A percentile compares a stretch with the other conserved stretches of the same genome.
Evolutionary conservation across 1,140 invertebrate species (phyloP).

Genomic region (Drosophila tani): DNA sequence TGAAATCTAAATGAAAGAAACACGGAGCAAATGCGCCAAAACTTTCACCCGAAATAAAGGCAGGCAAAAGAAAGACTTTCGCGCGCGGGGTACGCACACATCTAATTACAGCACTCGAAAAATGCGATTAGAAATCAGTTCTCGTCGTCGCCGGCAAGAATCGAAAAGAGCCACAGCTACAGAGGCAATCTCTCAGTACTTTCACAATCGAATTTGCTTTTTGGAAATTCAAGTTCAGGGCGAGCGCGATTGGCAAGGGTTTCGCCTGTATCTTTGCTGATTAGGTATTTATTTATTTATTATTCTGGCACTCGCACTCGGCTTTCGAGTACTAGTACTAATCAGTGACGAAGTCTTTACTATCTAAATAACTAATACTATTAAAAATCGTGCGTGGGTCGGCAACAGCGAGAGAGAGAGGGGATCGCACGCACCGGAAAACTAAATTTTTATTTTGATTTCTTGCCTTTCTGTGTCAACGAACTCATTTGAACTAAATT

Average conservation of each 20-base stretch:
- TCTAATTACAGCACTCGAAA: constrained; percentile 74
- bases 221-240: constrained; percentile 74
- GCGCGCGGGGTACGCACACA: constrained; percentile 61
- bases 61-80: constrained; percentile 59
- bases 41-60: constrained; percentile 78
- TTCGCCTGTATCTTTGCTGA: background rate
- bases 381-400: constrained; percentile 28
- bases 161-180: background rate
- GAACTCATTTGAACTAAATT: constrained; percentile 79
- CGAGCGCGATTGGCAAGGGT: constrained; percentile 48
- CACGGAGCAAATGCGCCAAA: constrained; percentile 43
- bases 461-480: constrained; percentile 76
- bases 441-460: constrained; percentile 70
- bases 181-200: constrained; percentile 2
- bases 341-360: constrained; percentile 36
- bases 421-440: constrained; percentile 41
- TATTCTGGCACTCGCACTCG: background rate
- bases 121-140: constrained; percentile 76
- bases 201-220: constrained; percentile 23
- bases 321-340: constrained; percentile 12
- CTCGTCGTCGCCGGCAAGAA: constrained; percentile 34
- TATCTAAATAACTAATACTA: constrained; percentile 35
- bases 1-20: constrained; percentile 75
- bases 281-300: constrained; percentile 32
- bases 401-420: background rate